phyloP scores from a whole-genome alignment of 2,113 vertebrate genomes.

The Apteryx owenii region DNA sequence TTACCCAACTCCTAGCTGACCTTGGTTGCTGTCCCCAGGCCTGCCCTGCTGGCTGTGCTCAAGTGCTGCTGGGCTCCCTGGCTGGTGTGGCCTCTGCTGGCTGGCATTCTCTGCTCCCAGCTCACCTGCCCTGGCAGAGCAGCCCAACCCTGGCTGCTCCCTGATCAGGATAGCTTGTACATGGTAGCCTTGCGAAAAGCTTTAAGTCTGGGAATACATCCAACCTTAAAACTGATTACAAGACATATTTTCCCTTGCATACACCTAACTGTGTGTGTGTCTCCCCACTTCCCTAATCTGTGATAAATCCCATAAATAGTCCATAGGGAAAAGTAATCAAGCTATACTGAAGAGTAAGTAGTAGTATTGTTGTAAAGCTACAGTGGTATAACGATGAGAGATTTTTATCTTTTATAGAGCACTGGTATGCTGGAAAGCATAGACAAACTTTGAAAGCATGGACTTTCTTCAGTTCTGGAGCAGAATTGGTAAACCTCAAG shows the following conservation, averaged over 20 bases:
- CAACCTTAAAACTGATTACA: not conserved
- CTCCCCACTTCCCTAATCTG: fast-evolving
- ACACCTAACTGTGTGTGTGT: not conserved
- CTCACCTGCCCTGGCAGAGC: not conserved
- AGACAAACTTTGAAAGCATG: not conserved
- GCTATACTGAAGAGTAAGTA: not conserved
- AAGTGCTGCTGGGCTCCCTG: fast-evolving
- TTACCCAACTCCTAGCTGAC: fast-evolving
- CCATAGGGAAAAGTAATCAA: not conserved
- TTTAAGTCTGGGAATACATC: not conserved
- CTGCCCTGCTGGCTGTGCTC: not conserved
- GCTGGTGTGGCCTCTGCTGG: fast-evolving
- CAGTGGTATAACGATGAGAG: not conserved
- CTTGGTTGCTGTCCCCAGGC: not conserved
- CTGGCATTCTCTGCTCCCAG: fast-evolving
- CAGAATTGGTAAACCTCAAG: not conserved
- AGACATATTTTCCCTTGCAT: not conserved
- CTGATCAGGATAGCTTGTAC: not conserved
- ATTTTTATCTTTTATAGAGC: not conserved
- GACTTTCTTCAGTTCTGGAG: not conserved
- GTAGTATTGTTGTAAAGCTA: not conserved
- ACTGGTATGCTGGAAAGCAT: not conserved
- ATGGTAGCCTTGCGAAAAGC: not conserved
- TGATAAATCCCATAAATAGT: not conserved
- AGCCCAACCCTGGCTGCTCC: not conserved